Percentiles rank a stretch among this genome's conserved stretches.
Evolutionary conservation across 1,140 invertebrate species (phyloP).

Genomic region (Calycopis cecrops): DNA sequence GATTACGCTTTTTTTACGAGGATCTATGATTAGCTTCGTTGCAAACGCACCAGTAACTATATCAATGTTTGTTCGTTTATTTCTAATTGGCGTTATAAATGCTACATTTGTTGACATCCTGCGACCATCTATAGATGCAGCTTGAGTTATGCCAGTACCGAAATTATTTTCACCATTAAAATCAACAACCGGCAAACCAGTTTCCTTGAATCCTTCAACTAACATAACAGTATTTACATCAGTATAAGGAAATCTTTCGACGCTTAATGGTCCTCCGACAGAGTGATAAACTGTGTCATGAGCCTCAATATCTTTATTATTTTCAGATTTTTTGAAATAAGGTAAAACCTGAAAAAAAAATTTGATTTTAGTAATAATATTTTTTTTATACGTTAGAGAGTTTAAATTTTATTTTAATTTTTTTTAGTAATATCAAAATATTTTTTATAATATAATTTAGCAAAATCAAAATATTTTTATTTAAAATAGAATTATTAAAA

Average conservation of each 20-base stretch:
- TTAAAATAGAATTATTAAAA: no score
- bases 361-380: no score
- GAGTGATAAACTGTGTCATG: constrained; percentile 71
- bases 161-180: constrained; percentile 72
- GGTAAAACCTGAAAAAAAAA: constrained; percentile 23
- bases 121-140: constrained; percentile 76
- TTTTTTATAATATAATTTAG: no score
- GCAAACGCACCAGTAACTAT: constrained; percentile 81
- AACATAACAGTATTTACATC: constrained; percentile 72
- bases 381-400: no score
- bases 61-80: constrained; percentile 81
- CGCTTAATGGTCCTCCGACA: constrained; percentile 73
- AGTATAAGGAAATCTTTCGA: no score
- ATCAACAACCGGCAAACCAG: constrained; percentile 70
- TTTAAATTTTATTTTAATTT: no score
- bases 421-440: no score
- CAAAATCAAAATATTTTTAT: no score
- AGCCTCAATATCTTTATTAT: constrained; percentile 69
- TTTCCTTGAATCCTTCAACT: constrained; percentile 74
- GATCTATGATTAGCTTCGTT: constrained; percentile 82
- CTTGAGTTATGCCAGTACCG: constrained; percentile 73
- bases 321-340: no score
- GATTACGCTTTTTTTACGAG: constrained; percentile 73
- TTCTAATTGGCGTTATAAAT: constrained; percentile 80
- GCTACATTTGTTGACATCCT: constrained; percentile 82